Percentiles rank a stretch among this genome's conserved stretches.
phyloP scores from a whole-genome alignment of 1,140 invertebrate species.

The Drosophila murphyi region DNA sequence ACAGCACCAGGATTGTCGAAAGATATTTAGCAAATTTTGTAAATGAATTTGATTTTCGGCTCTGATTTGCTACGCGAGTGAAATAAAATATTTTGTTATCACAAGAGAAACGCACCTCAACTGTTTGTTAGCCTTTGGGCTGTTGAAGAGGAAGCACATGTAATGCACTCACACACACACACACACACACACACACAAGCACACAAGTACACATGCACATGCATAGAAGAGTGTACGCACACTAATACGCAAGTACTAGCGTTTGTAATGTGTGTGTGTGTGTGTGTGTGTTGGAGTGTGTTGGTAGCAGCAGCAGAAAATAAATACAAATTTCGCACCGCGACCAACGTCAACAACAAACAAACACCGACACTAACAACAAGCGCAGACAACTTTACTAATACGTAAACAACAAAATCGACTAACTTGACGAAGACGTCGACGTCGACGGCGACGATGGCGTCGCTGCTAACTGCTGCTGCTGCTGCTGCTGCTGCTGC shows the following conservation, averaged over 20 bases:
- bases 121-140: constrained; percentile 49
- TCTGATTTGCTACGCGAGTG: constrained; percentile 27
- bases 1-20: constrained; percentile 56
- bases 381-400: constrained; percentile 63
- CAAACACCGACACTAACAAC: constrained; percentile 71
- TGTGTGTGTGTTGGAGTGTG: constrained; percentile 18
- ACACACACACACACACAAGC: not conserved
- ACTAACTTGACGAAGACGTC: constrained; percentile 32
- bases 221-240: constrained; percentile 7
- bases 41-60: constrained; percentile 13
- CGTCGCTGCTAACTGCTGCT: constrained; percentile 34
- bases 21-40: constrained; percentile 44
- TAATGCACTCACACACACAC: constrained; percentile 37
- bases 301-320: constrained; percentile 56
- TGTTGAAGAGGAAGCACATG: constrained; percentile 54
- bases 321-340: constrained; percentile 76
- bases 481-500: constrained; percentile 8
- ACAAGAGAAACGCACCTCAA: constrained; percentile 68
- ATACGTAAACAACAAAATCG: constrained; percentile 62
- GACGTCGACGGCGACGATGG: constrained; percentile 21
- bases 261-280: not conserved
- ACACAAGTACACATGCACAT: constrained; percentile 11
- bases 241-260: constrained; percentile 2
- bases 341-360: constrained; percentile 78
- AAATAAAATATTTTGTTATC: constrained; percentile 55